Conservation (phyloP, 2,113 vertebrate species). For the Podiceps cristatus region DNA sequence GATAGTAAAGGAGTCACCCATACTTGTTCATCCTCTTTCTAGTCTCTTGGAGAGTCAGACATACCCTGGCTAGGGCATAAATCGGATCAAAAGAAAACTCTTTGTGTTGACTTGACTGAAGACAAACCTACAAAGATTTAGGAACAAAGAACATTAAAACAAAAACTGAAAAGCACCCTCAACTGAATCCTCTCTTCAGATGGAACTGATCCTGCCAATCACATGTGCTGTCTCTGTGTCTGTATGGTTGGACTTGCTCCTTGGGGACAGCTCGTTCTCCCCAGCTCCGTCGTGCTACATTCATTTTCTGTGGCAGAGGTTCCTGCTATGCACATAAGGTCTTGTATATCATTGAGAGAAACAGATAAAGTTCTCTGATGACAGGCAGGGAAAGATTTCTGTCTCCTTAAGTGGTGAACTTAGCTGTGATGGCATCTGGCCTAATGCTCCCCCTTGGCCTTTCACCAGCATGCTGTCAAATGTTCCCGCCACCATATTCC, state of each 20-base stretch:
- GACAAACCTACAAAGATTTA: neutral
- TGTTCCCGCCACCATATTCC: neutral
- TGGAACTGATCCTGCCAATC: constrained; percentile 3
- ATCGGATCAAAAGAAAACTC: constrained; percentile 11
- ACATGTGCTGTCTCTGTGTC: neutral
- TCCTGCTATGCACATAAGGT: neutral
- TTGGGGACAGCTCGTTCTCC: neutral
- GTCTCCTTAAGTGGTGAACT: constrained; percentile 38
- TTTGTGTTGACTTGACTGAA: neutral
- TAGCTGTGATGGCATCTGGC: constrained; percentile 23
- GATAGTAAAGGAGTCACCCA: neutral
- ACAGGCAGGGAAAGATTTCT: constrained; percentile 40
- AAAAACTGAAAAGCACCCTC: neutral
- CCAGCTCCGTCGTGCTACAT: rapidly evolving
- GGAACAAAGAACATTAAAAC: neutral
- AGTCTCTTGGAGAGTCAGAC: neutral
- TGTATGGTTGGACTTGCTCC: neutral
- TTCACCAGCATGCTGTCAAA: constrained; percentile 27
- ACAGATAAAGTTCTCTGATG: constrained; percentile 34
- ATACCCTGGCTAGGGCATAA: neutral
- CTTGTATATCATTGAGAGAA: constrained; percentile 31
- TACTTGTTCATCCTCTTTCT: neutral
- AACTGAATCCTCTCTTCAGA: neutral
- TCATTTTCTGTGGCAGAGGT: neutral
- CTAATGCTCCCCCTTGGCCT: neutral